Conservation (phyloP, 2,888 invertebrate species). For the Calliopum simillimum region DNA sequence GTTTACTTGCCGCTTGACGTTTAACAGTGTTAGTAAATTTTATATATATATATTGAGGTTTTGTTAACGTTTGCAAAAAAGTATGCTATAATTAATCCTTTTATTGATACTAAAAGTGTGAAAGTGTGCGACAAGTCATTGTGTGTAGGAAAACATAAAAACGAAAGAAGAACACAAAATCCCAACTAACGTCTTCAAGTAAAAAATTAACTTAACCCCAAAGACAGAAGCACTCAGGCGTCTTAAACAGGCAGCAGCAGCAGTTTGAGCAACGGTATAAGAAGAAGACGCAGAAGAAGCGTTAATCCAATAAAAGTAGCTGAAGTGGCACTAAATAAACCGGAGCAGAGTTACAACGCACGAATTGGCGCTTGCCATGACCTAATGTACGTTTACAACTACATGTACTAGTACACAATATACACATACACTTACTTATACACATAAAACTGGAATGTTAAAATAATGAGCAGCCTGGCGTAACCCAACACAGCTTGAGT, state of each 20-base stretch:
- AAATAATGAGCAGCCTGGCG: too few relatives aligned
- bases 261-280: not conserved
- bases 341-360: slow-evolving; percentile 23
- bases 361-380: slow-evolving; percentile 27
- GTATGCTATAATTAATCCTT: slow-evolving; percentile 8
- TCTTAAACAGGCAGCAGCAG: not conserved
- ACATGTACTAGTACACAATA: too few relatives aligned
- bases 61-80: not conserved
- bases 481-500: too few relatives aligned
- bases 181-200: not conserved
- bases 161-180: not conserved
- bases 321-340: slow-evolving; percentile 35
- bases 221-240: not conserved
- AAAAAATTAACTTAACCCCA: not conserved
- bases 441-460: too few relatives aligned
- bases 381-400: slow-evolving; percentile 1
- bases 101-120: not conserved
- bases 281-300: not conserved
- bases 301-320: slow-evolving; percentile 33
- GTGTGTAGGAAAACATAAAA: not conserved
- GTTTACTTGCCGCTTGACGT: too few relatives aligned
- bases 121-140: not conserved
- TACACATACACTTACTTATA: too few relatives aligned
- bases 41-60: too few relatives aligned
- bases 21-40: too few relatives aligned